Evolutionary conservation across 2,113 vertebrate species (phyloP).

Genomic region (Progne subis): DNA sequence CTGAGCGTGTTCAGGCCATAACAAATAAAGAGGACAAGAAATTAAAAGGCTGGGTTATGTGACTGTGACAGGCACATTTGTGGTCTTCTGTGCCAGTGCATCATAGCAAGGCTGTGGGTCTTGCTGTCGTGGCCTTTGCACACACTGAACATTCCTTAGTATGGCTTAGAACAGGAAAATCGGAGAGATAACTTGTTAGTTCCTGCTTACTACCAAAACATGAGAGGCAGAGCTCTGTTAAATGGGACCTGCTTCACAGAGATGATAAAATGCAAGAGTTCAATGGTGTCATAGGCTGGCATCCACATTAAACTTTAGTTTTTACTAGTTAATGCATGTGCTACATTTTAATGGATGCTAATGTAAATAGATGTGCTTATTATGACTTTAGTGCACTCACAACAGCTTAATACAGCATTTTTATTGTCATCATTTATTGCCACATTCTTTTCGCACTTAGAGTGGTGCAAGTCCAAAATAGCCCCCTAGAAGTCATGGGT

Average conservation of each 20-base stretch:
- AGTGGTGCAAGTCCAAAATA: constrained; percentile 23
- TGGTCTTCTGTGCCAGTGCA: neutral
- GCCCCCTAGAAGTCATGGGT: constrained; percentile 30
- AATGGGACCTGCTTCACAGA: constrained; percentile 5
- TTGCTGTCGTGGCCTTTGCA: neutral
- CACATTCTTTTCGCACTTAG: constrained; percentile 49
- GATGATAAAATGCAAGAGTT: constrained; percentile 47
- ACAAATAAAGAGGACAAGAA: neutral
- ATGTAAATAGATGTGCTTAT: constrained; percentile 59
- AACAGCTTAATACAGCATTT: constrained; percentile 53
- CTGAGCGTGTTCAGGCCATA: neutral
- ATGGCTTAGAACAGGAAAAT: neutral
- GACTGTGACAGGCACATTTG: neutral
- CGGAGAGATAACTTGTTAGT: neutral
- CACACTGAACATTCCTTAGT: neutral
- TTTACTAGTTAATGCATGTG: constrained; percentile 27
- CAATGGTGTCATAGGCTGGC: constrained; percentile 11
- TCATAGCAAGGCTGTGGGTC: neutral
- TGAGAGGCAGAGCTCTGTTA: neutral
- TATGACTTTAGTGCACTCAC: constrained; percentile 47
- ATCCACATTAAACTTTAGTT: constrained; percentile 24
- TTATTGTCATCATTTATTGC: constrained; percentile 64
- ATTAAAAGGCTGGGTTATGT: neutral
- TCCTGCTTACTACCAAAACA: neutral
- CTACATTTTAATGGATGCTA: constrained; percentile 47